Evolutionary conservation across 2,888 invertebrate species (phyloP), one percentile per base, ranked within the genome.

Genomic region (Acrobeloides nanus): DNA sequence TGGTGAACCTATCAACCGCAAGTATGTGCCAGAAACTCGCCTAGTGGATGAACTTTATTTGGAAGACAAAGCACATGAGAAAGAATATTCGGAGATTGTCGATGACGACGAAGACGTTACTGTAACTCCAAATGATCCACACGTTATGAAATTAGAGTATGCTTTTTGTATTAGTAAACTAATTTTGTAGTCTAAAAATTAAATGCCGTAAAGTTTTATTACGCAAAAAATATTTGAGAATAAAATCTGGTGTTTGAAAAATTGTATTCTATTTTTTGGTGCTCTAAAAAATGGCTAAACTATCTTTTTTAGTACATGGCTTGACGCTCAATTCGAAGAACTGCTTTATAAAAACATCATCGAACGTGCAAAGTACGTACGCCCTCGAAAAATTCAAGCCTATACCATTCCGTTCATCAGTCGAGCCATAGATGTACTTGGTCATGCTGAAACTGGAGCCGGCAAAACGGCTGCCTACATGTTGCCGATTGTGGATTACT

Each of bases 391-490:
- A 0, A 86, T 95, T 17, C 95, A 95, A 74, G 89, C 89, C 70
- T 80, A 86, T 60, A 84, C 90, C 0, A 82, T 95, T 44, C 92
- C 93, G 0, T 83, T 86, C 23, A 82, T 95, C 21, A 37, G 2
- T 32, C 37, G 34, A 44, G 38, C 39, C 0, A 78, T 89, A 24
- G 95, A 97, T 79, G 75, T 97, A 23, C 93, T 95, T 89, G 90
- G 85, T 0, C 93, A 93, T 72, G 93, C 95, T 0, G 93, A 95
- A 75, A 97, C 95, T 6, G 95, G 95, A 0, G 92, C 92, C 0
- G 95, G 95, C 10, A 95, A 95, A 79, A 93, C 93, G 1, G 92
- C 92, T 0, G 92, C 93, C 0, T 95, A 89, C 72, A 75, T 93
- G 20, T 74, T 95, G 29, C 95, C 95, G 0, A 88, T 93, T 3